Evolutionary conservation across 2,113 vertebrate species (phyloP), one percentile per base, ranked within the genome.

Genomic region (Turnix velox): DNA sequence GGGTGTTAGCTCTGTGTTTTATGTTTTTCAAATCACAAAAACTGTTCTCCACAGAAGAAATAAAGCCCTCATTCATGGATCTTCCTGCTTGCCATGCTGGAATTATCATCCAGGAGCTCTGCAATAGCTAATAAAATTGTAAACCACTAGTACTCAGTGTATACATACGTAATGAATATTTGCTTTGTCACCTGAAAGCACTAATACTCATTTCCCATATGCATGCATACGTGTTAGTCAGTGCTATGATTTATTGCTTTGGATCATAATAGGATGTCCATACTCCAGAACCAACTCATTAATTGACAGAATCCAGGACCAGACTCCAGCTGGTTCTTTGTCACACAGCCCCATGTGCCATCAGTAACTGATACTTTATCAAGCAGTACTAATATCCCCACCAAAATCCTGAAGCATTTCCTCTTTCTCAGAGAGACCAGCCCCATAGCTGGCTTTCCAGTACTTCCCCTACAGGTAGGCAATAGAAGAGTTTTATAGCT

Each of bases 161-260:
- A 5, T n/a, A 7, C 6, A 52, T 39, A 40, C 51, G 3, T 43
- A 88, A 67, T 18, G 91, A 78, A 72, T n/a, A 55, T 73, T 88
- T 81, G 73, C 51, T 74, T 27, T 67, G 94, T 84, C 94, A 90
- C 81, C 65, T 14, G 30, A 59, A 37, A 84, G 52, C 55, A 84
- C 33, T 57, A 31, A n/a, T 46, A 46, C 27, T 90, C 73, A n/a
- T 68, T 51, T 67, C 73, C 42, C 25, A 2, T 1, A 51, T 4
- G 4, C 76, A 75, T 4, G 2, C 1, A 0, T 40, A 33, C 0
- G 0, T 6, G 37, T 92, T 76, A 91, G 84, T 93, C 87, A 93
- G 49, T 19, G 58, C 81, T 76, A 7, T 54, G 84, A 73, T 37
- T 68, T 48, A 42, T 14, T 58, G 58, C 84, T 73, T 52, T 18